Conservation (phyloP, 2,797 vertebrate genomes). For the Sparidentex hasta region DNA sequence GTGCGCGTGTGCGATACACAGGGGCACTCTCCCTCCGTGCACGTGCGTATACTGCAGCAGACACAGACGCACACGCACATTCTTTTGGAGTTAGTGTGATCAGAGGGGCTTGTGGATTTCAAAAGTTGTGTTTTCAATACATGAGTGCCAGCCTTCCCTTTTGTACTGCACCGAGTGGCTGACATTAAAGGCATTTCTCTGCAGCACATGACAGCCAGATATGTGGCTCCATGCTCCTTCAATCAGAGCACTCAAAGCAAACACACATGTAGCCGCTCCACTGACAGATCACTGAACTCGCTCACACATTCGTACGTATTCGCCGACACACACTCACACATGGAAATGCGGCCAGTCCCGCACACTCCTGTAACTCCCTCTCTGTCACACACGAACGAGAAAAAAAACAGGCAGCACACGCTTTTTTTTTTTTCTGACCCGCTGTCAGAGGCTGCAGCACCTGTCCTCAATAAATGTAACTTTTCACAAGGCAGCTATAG, state of each 20-base stretch:
- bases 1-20: slow-evolving; percentile 23
- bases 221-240: slow-evolving; percentile 73
- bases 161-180: slow-evolving; percentile 61
- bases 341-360: slow-evolving; percentile 40
- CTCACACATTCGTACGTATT: slow-evolving; percentile 60
- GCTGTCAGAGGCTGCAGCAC: slow-evolving; percentile 53
- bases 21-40: slow-evolving; percentile 14
- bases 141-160: slow-evolving; percentile 64
- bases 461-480: slow-evolving; percentile 74
- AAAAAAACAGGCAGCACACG: slow-evolving; percentile 39
- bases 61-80: slow-evolving; percentile 33
- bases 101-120: slow-evolving; percentile 58
- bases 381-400: slow-evolving; percentile 37
- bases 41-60: slow-evolving; percentile 10
- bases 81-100: slow-evolving; percentile 60
- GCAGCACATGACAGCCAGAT: slow-evolving; percentile 78
- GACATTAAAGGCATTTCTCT: slow-evolving; percentile 80
- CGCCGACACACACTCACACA: slow-evolving; percentile 65
- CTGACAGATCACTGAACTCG: slow-evolving; percentile 71
- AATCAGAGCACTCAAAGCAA: slow-evolving; percentile 78
- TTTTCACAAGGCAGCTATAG: slow-evolving; percentile 60
- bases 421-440: slow-evolving; percentile 38
- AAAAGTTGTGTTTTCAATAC: slow-evolving; percentile 69
- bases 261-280: slow-evolving; percentile 75
- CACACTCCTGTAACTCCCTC: slow-evolving; percentile 23